Percentiles rank a stretch among this genome's conserved stretches.
phyloP scores from a whole-genome alignment of 2,888 invertebrate genomes.

The Sesamia inferens region DNA sequence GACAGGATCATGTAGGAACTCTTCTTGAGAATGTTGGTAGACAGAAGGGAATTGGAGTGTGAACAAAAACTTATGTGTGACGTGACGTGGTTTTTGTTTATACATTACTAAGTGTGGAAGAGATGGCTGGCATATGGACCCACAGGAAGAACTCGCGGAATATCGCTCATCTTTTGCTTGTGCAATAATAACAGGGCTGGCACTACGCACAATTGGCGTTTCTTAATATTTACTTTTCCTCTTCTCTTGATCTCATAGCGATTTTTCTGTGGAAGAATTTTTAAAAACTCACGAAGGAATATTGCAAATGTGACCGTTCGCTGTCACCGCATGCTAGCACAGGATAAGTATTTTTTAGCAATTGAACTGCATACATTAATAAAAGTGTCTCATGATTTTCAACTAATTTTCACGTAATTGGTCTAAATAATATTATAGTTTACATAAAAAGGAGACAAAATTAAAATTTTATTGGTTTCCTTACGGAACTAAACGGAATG shows the following conservation, averaged over 20 bases:
- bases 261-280: not conserved
- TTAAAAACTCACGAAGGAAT: not conserved
- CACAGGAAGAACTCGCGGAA: conserved; percentile 82
- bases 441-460: not conserved
- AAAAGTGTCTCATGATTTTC: not conserved
- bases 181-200: conserved; percentile 86
- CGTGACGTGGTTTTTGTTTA: conserved; percentile 81
- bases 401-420: too few relatives aligned
- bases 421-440: not conserved
- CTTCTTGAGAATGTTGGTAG: conserved; percentile 35
- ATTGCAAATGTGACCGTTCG: not conserved
- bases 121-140: conserved; percentile 84
- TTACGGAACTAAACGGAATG: not conserved
- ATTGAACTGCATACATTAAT: not conserved
- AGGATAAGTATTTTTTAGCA: not conserved
- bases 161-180: conserved; percentile 84
- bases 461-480: not conserved
- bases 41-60: conserved; percentile 53
- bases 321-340: not conserved
- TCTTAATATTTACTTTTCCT: not conserved
- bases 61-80: conserved; percentile 73
- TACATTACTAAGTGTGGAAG: conserved; percentile 74
- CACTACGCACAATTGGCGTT: conserved; percentile 28
- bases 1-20: conserved; percentile 10
- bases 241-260: not conserved